Percentiles rank a stretch among this genome's conserved stretches.
These are phyloP conservation scores for Euborellia annulipes DNA, from an alignment of 1,140 invertebrate genomes.

Conservation along the genomic window DNA sequence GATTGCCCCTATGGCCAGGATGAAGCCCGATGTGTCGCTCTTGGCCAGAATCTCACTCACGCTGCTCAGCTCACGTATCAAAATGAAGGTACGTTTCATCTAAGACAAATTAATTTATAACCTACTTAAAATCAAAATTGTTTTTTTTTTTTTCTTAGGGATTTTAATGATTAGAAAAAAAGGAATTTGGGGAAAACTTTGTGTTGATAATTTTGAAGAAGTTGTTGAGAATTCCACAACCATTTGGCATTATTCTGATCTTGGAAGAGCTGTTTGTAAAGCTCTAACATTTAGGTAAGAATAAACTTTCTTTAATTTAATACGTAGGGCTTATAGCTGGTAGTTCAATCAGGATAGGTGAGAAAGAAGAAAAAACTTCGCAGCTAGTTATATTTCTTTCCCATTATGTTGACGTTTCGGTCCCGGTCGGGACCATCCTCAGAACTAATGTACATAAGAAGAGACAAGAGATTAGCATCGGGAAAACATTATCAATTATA, in stretches of 20 bases:
- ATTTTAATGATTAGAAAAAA: conserved; percentile 56
- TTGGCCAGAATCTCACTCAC: conserved; percentile 27
- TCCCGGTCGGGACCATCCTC: too few relatives aligned
- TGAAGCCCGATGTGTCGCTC: conserved; percentile 50
- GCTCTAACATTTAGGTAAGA: conserved; percentile 60
- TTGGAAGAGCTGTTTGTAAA: conserved; percentile 59
- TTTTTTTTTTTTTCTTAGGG: too few relatives aligned
- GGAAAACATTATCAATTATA: too few relatives aligned
- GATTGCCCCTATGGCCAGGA: conserved; percentile 72
- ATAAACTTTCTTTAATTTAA: too few relatives aligned
- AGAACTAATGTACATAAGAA: too few relatives aligned
- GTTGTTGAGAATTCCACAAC: conserved; percentile 34
- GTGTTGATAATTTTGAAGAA: conserved; percentile 46
- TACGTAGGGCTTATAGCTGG: too few relatives aligned
- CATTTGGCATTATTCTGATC: conserved; percentile 45
- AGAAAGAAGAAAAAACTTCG: too few relatives aligned
- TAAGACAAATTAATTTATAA: not conserved
- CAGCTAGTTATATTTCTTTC: too few relatives aligned
- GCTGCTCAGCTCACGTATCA: conserved; percentile 39
- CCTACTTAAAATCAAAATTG: too few relatives aligned
- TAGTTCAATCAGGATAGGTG: too few relatives aligned
- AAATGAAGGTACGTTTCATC: conserved; percentile 34
- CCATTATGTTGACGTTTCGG: too few relatives aligned
- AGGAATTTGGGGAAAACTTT: conserved; percentile 64
- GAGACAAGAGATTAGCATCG: too few relatives aligned